Evolutionary conservation across 2,888 invertebrate species (phyloP), one percentile per base, ranked within the genome.

Genomic region (Xestia c-nigrum): DNA sequence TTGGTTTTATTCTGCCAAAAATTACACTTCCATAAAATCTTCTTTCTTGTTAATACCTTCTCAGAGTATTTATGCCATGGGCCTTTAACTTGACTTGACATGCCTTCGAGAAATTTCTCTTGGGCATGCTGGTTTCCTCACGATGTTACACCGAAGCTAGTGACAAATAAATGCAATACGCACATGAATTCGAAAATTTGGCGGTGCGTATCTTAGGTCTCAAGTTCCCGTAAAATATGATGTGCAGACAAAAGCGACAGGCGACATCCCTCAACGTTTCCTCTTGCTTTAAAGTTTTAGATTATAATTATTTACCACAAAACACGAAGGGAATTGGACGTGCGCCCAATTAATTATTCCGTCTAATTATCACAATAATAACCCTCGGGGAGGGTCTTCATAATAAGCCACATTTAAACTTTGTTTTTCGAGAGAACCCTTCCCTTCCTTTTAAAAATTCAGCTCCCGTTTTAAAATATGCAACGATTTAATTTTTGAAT

Each of bases 351-450:
- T 89, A 92, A 91, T 91, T 91, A 91, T 90, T 91, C 91, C 75
- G 82, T 83, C 90, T 91, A 92, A 94, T 94, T 94, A 91, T 89
- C 92, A 91, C 91, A 92, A 92, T 91, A 92, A 93, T 92, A 92
- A 90, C 88, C 88, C 89, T 88, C 89, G 85, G 87, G 87, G 81
- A 87, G 83, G 79, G 86, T 88, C 86, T 87, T 82, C 85, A 89
- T 92, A 88, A 90, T 91, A 88, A 89, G 84, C 71, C 66, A 78
- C 85, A 88, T 89, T 88, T 79, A 82, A 92, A 91, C 89, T 91
- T 92, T 91, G 88, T 88, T 87, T 85, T 85, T 78, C 79, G 78
- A 38, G 65, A 73, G 57, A 19, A 61, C 31, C n/a, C 63, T 50
- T 24, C 40, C 40, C 55, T 72, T 72, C 65, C 19, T 19, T 77